Conservation (phyloP, 2,797 vertebrate species). For the Lutjanus argentimaculatus region DNA sequence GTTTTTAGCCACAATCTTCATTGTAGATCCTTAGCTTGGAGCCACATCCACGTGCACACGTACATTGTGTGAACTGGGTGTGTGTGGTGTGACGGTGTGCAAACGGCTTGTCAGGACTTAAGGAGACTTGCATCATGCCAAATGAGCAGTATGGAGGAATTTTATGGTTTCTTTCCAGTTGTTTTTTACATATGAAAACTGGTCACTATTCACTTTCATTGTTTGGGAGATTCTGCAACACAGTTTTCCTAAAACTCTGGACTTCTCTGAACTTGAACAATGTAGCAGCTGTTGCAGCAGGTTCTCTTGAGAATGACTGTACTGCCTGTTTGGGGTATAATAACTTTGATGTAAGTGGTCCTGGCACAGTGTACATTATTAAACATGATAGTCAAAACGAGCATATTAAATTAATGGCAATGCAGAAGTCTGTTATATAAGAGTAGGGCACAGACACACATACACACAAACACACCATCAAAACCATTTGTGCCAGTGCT, state of each 20-base stretch:
- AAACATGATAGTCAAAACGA: slow-evolving; percentile 42
- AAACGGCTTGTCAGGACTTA: no score
- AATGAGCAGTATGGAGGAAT: no score
- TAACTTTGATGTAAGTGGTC: slow-evolving; percentile 41
- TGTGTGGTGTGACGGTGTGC: no score
- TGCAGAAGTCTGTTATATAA: slow-evolving; percentile 30
- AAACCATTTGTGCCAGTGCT: slow-evolving; percentile 28
- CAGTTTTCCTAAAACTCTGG: not conserved
- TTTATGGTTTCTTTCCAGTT: no score
- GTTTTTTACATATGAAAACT: no score
- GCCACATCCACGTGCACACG: no score
- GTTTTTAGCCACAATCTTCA: no score
- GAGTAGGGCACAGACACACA: not conserved
- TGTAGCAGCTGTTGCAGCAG: not conserved
- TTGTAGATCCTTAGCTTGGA: no score
- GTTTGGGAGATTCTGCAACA: no score
- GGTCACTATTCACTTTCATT: no score
- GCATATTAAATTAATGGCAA: slow-evolving; percentile 44
- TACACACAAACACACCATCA: not conserved
- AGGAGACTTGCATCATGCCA: no score
- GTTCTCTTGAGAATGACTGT: slow-evolving; percentile 1
- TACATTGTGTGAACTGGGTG: no score
- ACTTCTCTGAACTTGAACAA: slow-evolving; percentile 5
- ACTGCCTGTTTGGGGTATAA: slow-evolving; percentile 15
- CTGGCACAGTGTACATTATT: slow-evolving; percentile 54